Percentiles rank a stretch among this genome's conserved stretches.
Conservation (phyloP, 2,113 vertebrate genomes). For the Baryphthengus martii region DNA sequence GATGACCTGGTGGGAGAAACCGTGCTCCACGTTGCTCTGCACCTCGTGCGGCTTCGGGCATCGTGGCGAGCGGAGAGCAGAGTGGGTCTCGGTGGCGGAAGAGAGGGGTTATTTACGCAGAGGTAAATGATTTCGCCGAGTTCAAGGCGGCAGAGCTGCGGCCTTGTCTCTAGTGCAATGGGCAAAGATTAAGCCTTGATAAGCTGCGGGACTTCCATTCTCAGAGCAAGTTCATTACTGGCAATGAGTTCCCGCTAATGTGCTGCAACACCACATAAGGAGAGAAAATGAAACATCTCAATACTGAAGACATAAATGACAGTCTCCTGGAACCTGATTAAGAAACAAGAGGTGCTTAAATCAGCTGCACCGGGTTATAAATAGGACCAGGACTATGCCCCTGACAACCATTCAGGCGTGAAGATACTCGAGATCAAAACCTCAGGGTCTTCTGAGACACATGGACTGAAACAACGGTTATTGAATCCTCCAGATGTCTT, state of each 20-base stretch:
- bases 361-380: background rate
- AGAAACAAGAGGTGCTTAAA: background rate
- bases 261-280: background rate
- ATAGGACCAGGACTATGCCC: background rate
- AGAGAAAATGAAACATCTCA: background rate
- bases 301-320: background rate
- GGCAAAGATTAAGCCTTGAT: background rate
- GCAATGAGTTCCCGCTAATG: background rate
- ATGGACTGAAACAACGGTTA: background rate
- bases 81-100: too few relatives aligned
- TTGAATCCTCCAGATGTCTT: background rate
- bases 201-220: background rate
- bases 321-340: background rate
- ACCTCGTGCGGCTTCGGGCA: rapidly evolving
- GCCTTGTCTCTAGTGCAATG: background rate
- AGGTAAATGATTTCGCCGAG: background rate
- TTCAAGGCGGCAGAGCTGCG: background rate
- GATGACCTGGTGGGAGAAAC: rapidly evolving
- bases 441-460: background rate
- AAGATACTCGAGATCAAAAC: background rate
- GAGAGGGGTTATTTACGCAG: background rate
- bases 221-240: background rate
- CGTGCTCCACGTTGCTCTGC: background rate
- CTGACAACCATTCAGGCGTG: background rate
- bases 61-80: rapidly evolving